phyloP scores from a whole-genome alignment of 2,888 invertebrate species.

The Mythimna lalbum region DNA sequence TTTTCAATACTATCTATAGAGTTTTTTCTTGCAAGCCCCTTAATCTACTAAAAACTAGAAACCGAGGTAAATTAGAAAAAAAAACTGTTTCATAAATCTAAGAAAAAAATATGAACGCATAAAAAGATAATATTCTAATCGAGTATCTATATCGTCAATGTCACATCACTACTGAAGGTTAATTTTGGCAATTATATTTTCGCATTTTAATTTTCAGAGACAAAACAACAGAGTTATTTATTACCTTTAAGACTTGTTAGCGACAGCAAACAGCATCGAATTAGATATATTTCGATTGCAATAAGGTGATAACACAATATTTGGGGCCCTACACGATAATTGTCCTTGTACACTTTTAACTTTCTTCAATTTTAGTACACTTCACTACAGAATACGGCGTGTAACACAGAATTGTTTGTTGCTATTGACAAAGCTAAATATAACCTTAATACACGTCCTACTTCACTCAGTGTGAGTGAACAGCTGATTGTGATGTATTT shows the following conservation, averaged over 20 bases:
- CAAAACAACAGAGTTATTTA: constrained; percentile 51
- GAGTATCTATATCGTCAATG: constrained; percentile 15
- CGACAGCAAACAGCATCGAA: constrained; percentile 25
- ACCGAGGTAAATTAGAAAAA: neutral
- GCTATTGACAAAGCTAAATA: constrained; percentile 44
- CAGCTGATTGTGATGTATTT: constrained; percentile 61
- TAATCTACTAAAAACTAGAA: neutral
- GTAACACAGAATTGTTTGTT: constrained; percentile 37
- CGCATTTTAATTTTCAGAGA: neutral
- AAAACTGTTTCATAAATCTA: neutral
- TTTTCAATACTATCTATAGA: neutral
- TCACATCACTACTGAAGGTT: constrained; percentile 53
- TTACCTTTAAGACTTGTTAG: constrained; percentile 16
- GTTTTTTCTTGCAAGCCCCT: neutral
- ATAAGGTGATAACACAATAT: constrained; percentile 25
- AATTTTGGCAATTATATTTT: constrained; percentile 36
- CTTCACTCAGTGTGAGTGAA: constrained; percentile 53
- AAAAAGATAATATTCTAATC: constrained; percentile 10
- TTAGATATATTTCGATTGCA: constrained; percentile 5
- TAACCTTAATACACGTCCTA: constrained; percentile 50
- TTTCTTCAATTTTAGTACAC: constrained; percentile 44
- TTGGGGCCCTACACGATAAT: constrained; percentile 10
- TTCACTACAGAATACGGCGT: constrained; percentile 39
- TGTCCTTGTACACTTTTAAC: constrained; percentile 49
- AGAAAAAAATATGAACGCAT: neutral